These are phyloP conservation scores for Anguilla rostrata DNA, from an alignment of 2,113 vertebrate species.

Conservation along the genomic window DNA sequence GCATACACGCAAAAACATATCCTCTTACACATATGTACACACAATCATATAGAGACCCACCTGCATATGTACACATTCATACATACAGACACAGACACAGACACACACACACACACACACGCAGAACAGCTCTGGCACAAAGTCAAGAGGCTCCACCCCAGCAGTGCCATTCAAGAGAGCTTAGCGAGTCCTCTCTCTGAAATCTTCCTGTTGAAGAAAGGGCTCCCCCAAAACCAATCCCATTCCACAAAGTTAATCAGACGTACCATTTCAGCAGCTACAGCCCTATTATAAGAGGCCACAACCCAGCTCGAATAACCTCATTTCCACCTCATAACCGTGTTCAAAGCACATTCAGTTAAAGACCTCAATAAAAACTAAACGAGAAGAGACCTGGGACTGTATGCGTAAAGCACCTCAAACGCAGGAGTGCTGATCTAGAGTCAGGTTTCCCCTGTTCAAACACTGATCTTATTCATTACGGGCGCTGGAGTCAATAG, in stretches of 20 bases:
- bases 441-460: neutral
- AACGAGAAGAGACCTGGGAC: neutral
- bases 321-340: neutral
- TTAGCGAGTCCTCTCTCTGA: neutral
- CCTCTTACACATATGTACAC: neutral
- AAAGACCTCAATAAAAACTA: neutral
- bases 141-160: neutral
- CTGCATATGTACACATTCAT: neutral
- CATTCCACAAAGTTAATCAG: neutral
- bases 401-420: neutral
- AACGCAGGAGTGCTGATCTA: neutral
- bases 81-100: neutral
- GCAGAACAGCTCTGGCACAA: neutral
- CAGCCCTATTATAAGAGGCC: neutral
- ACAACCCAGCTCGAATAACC: neutral
- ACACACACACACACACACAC: constrained; percentile 5
- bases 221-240: neutral
- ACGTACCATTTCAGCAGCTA: neutral
- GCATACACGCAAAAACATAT: neutral
- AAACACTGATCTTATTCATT: neutral
- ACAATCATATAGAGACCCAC: neutral
- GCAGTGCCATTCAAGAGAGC: neutral
- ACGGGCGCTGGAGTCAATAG: neutral
- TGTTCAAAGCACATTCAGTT: neutral
- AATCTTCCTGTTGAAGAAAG: neutral